Evolutionary conservation across 2,797 vertebrate genomes (phyloP), one percentile per base, ranked within the genome.

Genomic region (Alectoris magna): DNA sequence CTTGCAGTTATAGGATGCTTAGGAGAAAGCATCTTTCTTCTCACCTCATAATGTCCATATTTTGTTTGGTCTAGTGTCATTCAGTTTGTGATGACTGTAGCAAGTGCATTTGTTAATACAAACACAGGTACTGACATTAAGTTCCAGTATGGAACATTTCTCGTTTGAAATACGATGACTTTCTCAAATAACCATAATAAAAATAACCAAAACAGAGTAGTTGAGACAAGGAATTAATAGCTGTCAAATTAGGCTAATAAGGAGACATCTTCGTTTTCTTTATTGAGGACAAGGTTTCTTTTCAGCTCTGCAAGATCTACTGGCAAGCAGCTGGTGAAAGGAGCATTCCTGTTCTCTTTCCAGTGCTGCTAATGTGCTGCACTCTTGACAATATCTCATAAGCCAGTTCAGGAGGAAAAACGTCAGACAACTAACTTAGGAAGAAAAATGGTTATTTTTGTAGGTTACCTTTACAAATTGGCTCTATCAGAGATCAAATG

Each of bases 301-400:
- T 74, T 80, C 69, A 89, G 8, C 22, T 81, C 5, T n/a, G 24
- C 9, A 12, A 10, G 4, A 49, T 64, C 39, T 66, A 4, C 12
- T 69, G 49, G 19, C 26, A 38, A 48, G 46, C 31, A 53, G 34
- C 39, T 38, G 34, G 31, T 71, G 14, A 55, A 83, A 72, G 31
- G 27, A 84, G 9, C 14, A 19, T 12, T 77, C 11, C 27, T 63
- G 14, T 19, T 49, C 10, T 67, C 11, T 68, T 22, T 71, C 17
- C 4, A 0, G 59, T 4, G 4, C 10, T 14, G 7, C 9, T 51
- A 24, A 44, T 17, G 19, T 79, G 10, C 29, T 74, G 9, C 0
- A 0, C 29, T 39, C 3, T 0, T 38, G 38, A 34, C 4, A 70
- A 34, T 1, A 6, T 22, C 29, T 38, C 31, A 46, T 8, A 41